phyloP scores from a whole-genome alignment of 2,888 invertebrate genomes.

The Chrysolina oricalcia region DNA sequence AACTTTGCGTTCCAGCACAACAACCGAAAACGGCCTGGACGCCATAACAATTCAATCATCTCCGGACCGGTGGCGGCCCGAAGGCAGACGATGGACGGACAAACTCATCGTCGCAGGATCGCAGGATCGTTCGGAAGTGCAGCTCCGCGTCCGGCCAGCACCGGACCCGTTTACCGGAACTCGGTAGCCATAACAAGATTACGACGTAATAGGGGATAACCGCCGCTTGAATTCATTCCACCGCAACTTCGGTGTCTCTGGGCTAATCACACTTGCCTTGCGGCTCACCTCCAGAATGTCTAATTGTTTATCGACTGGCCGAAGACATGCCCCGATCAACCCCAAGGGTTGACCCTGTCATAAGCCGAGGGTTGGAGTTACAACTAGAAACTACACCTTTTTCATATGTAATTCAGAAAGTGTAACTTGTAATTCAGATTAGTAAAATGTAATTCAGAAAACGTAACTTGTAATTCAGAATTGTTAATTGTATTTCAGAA shows the following conservation, averaged over 20 bases:
- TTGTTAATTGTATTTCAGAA: too few relatives aligned
- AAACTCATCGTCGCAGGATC: not conserved
- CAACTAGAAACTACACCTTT: not conserved
- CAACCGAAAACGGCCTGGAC: not conserved
- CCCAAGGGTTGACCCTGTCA: slow-evolving; percentile 12
- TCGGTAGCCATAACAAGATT: slow-evolving; percentile 67
- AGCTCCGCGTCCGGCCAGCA: slow-evolving; percentile 54
- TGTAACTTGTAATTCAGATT: too few relatives aligned
- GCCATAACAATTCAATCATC: not conserved
- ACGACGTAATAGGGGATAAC: slow-evolving; percentile 69
- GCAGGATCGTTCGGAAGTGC: slow-evolving; percentile 57
- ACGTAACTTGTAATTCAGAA: too few relatives aligned
- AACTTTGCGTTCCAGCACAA: too few relatives aligned
- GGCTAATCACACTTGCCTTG: slow-evolving; percentile 62
- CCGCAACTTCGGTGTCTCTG: slow-evolving; percentile 65
- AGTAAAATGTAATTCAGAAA: too few relatives aligned
- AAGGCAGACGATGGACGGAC: not conserved
- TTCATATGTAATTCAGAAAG: too few relatives aligned
- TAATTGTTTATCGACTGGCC: slow-evolving; percentile 60
- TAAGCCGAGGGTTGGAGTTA: not conserved
- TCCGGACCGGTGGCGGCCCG: not conserved
- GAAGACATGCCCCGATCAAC: slow-evolving; percentile 45
- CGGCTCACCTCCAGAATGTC: slow-evolving; percentile 58
- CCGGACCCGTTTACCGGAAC: slow-evolving; percentile 66
- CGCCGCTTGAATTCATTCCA: slow-evolving; percentile 66